Conservation (phyloP, 2,113 vertebrate genomes). For the Oreochromis aureus region DNA sequence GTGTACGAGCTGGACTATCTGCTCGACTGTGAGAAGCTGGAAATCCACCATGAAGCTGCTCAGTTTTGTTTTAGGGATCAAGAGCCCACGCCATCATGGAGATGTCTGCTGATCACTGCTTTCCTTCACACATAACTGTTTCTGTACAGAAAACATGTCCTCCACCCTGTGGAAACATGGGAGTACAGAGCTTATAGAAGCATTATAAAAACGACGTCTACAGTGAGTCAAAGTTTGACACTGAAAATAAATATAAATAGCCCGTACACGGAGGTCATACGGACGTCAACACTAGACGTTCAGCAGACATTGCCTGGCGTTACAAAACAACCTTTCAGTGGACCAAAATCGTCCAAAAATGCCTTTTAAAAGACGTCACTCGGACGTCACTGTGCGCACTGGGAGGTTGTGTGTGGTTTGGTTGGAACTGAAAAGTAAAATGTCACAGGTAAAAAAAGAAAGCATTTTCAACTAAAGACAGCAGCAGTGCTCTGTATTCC, state of each 20-base stretch:
- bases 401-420: background rate
- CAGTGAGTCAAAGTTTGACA: background rate
- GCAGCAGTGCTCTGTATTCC: background rate
- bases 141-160: background rate
- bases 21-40: too few relatives aligned
- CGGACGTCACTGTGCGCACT: fast-evolving
- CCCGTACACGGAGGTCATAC: background rate
- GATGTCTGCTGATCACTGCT: background rate
- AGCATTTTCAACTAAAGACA: background rate
- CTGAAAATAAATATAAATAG: background rate
- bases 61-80: too few relatives aligned
- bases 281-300: background rate
- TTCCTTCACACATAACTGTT: background rate
- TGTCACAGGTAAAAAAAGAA: background rate
- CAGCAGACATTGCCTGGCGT: background rate
- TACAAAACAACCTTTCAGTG: background rate
- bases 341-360: background rate
- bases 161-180: fast-evolving
- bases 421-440: background rate
- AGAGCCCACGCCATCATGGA: too few relatives aligned
- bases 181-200: background rate
- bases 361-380: background rate
- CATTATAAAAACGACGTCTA: fast-evolving
- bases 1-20: too few relatives aligned
- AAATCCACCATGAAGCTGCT: too few relatives aligned